Conservation (phyloP, 2,797 vertebrate species). For the Parauchenoglanis ngamensis region DNA sequence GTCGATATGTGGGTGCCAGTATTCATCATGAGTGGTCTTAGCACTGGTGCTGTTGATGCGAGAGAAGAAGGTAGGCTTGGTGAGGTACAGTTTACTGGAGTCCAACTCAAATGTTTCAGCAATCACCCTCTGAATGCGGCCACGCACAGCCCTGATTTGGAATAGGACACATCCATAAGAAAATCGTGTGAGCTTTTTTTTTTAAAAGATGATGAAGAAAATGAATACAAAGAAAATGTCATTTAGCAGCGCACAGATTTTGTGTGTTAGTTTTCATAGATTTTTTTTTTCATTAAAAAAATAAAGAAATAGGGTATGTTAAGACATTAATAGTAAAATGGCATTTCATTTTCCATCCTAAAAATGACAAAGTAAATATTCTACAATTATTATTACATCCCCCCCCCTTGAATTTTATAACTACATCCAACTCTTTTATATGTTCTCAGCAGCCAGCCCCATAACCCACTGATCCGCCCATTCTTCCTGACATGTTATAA, state of each 20-base stretch:
- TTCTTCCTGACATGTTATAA: background rate
- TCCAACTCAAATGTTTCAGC: conserved; percentile 84
- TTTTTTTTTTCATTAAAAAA: background rate
- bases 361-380: background rate
- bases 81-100: conserved; percentile 81
- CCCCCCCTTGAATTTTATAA: too few relatives aligned
- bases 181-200: background rate
- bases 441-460: background rate
- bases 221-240: background rate
- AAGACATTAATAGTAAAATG: background rate
- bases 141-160: conserved; percentile 77
- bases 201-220: background rate
- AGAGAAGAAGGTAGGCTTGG: conserved; percentile 98
- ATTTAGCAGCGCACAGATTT: too few relatives aligned
- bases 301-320: background rate
- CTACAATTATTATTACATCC: background rate
- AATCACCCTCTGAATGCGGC: conserved; percentile 83
- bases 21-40: conserved; percentile 90
- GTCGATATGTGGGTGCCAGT: conserved; percentile 95
- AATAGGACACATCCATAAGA: background rate
- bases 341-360: background rate
- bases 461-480: background rate
- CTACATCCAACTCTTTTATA: background rate
- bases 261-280: background rate
- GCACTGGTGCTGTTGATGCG: conserved; percentile 89